Percentiles rank a stretch among this genome's conserved stretches.
phyloP scores from a whole-genome alignment of 2,888 invertebrate genomes.

The Fragum whitleyi region DNA sequence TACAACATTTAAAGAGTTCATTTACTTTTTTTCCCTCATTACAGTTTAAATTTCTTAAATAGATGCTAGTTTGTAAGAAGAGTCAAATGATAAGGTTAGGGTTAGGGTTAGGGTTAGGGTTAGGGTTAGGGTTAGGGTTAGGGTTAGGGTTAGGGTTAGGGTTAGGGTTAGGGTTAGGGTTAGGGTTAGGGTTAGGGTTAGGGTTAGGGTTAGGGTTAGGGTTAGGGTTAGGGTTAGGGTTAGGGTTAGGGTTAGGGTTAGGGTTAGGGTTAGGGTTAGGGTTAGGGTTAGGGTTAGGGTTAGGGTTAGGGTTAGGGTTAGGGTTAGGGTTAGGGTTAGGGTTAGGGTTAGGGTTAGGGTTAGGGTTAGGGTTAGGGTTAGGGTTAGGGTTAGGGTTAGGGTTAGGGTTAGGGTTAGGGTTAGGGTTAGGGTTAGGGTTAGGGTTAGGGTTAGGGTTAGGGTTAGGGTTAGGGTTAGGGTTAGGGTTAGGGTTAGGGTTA shows the following conservation, averaged over 20 bases:
- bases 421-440: constrained; percentile 63
- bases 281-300: constrained; percentile 62
- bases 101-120: constrained; percentile 62
- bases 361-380: constrained; percentile 60
- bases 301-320: constrained; percentile 49
- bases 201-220: constrained; percentile 60
- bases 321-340: constrained; percentile 62
- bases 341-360: constrained; percentile 67
- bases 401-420: constrained; percentile 69
- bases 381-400: constrained; percentile 35
- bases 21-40: too few species aligned
- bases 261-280: constrained; percentile 57
- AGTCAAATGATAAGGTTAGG: constrained; percentile 62
- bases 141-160: constrained; percentile 61
- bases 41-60: too few species aligned
- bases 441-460: constrained; percentile 72
- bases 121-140: constrained; percentile 62
- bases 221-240: constrained; percentile 58
- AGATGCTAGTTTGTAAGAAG: too few species aligned
- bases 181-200: constrained; percentile 61
- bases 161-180: constrained; percentile 64
- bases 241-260: constrained; percentile 51
- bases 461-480: constrained; percentile 56
- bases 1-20: too few species aligned
- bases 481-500: constrained; percentile 54